phyloP scores from a whole-genome alignment of 2,888 invertebrate species.

The Melinaea marsaeus region DNA sequence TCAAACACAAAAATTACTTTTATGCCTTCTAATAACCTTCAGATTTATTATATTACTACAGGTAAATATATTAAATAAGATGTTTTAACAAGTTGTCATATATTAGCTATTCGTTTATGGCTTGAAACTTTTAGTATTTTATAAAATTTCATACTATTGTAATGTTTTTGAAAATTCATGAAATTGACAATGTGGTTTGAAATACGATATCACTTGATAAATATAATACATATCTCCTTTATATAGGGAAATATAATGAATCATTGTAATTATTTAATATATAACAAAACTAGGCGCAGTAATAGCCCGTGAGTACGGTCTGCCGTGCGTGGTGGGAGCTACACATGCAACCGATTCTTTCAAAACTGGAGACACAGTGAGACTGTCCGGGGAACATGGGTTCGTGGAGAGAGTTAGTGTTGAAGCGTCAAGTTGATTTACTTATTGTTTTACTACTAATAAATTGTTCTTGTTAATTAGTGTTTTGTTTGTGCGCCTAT shows the following conservation, averaged over 20 bases:
- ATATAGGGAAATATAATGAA: not conserved
- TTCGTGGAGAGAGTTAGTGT: conserved; percentile 54
- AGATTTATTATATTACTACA: no score
- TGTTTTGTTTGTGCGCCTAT: not conserved
- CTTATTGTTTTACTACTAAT: not conserved
- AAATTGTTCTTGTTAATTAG: not conserved
- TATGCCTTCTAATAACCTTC: no score
- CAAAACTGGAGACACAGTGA: conserved; percentile 80
- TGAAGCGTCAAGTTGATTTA: conserved; percentile 6
- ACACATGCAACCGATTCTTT: conserved; percentile 81
- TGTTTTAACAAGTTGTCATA: no score
- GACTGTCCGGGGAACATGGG: conserved; percentile 73
- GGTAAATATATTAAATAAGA: no score
- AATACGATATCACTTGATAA: no score
- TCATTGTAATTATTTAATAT: conserved; percentile 8
- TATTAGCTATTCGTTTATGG: no score
- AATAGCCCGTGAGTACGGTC: conserved; percentile 88
- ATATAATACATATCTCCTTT: no score
- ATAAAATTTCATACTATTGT: no score
- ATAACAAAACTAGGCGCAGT: conserved; percentile 81
- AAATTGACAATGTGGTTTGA: no score
- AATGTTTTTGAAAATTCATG: no score
- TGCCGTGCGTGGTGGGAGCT: conserved; percentile 90
- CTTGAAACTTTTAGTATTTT: no score
- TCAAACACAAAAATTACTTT: no score